Evolutionary conservation across 1,140 invertebrate species (phyloP).

Genomic region (Palaemon carinicauda): DNA sequence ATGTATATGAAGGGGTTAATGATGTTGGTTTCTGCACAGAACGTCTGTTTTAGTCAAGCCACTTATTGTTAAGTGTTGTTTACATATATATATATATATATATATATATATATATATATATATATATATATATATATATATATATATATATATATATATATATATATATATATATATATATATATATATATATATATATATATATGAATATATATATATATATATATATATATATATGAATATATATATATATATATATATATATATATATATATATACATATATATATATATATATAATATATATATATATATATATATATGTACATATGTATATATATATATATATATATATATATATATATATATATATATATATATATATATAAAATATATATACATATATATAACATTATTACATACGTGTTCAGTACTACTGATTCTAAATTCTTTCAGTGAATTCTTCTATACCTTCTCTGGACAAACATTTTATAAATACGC

Average conservation of each 20-base stretch:
- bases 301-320: not conserved
- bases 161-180: conserved; percentile 9
- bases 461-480: too few species aligned
- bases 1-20: too few species aligned
- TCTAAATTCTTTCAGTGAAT: too few species aligned
- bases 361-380: too few species aligned
- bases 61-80: too few species aligned
- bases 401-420: too few species aligned
- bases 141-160: conserved; percentile 9
- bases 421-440: too few species aligned
- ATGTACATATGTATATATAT: not conserved
- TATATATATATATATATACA: not conserved
- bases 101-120: not conserved
- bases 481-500: too few species aligned
- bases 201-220: not conserved
- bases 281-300: not conserved
- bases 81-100: not conserved
- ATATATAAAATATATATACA: not conserved
- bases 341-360: too few species aligned
- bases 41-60: too few species aligned
- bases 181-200: not conserved
- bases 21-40: too few species aligned
- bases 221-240: not conserved
- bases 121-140: not conserved
- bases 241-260: not conserved